These are phyloP conservation scores for Eudemis profundana DNA, from an alignment of 2,888 invertebrate genomes.

Conservation along the genomic window DNA sequence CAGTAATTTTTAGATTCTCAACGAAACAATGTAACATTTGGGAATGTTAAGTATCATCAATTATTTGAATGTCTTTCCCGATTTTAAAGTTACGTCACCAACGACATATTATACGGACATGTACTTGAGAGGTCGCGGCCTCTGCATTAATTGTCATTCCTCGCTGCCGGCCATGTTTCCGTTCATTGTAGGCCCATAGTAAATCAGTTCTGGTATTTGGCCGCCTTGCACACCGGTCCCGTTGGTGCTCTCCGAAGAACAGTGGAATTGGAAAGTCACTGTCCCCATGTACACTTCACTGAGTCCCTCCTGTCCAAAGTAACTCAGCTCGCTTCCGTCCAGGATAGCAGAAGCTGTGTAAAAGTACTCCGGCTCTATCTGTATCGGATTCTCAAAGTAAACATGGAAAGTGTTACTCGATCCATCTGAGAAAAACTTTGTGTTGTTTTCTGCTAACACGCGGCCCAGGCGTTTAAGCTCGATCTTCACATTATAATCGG, in stretches of 20 bases:
- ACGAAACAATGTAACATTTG: slow-evolving; percentile 69
- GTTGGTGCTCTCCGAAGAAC: slow-evolving; percentile 98
- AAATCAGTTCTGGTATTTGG: slow-evolving; percentile 98
- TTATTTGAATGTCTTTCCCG: slow-evolving; percentile 46
- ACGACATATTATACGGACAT: slow-evolving; percentile 66
- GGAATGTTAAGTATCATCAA: slow-evolving; percentile 68
- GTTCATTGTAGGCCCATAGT: slow-evolving; percentile 94
- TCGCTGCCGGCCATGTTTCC: too few species aligned
- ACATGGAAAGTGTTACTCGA: slow-evolving; percentile 97
- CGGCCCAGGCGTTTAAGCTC: slow-evolving; percentile 96
- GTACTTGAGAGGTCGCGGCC: slow-evolving; percentile 64
- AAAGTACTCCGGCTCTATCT: slow-evolving; percentile 96
- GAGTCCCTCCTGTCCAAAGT: slow-evolving; percentile 98
- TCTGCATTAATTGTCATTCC: slow-evolving; percentile 76
- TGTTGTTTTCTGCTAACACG: slow-evolving; percentile 95
- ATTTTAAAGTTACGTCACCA: slow-evolving; percentile 45
- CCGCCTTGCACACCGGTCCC: slow-evolving; percentile 99
- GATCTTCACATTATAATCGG: slow-evolving; percentile 97
- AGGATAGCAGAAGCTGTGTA: slow-evolving; percentile 98
- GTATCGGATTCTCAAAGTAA: slow-evolving; percentile 91
- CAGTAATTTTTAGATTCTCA: slow-evolving; percentile 63
- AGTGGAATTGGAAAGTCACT: slow-evolving; percentile 98
- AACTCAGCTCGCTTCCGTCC: slow-evolving; percentile 97
- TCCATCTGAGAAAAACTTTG: slow-evolving; percentile 98
- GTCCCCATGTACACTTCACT: slow-evolving; percentile 96